Evolutionary conservation across 2,888 invertebrate species (phyloP).

Genomic region (Rutpela maculata): DNA sequence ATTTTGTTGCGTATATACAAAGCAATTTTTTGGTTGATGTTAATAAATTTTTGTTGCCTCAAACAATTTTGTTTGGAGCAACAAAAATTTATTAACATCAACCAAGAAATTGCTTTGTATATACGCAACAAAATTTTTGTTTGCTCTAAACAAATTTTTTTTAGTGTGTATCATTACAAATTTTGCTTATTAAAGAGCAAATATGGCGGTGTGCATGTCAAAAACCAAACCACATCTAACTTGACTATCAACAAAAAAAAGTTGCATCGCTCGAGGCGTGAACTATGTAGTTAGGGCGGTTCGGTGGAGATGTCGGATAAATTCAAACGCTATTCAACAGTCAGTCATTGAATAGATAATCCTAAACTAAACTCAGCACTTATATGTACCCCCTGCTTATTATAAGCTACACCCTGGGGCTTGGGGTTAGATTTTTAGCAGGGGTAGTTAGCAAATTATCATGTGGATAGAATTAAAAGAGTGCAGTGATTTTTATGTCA

Average conservation of each 20-base stretch:
- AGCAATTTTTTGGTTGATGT: too few species aligned
- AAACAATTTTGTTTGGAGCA: too few species aligned
- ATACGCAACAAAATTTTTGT: too few species aligned
- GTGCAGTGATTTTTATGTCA: constrained; percentile 57
- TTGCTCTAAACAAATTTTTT: too few species aligned
- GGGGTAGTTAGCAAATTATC: constrained; percentile 48
- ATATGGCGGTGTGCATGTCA: constrained; percentile 55
- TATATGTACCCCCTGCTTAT: constrained; percentile 53
- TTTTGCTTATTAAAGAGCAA: neutral
- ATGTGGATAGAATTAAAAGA: constrained; percentile 50
- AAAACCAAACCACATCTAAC: constrained; percentile 59
- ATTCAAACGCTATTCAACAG: constrained; percentile 59
- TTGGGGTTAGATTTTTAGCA: constrained; percentile 33
- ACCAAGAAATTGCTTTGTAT: too few species aligned
- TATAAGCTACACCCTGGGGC: constrained; percentile 32
- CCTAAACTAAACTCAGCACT: constrained; percentile 63
- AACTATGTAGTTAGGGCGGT: constrained; percentile 45
- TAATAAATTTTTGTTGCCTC: too few species aligned
- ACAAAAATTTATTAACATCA: too few species aligned
- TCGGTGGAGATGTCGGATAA: constrained; percentile 52
- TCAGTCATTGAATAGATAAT: constrained; percentile 64
- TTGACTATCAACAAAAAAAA: constrained; percentile 54
- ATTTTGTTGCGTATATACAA: too few species aligned
- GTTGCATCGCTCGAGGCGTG: constrained; percentile 59
- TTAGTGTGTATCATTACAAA: too few species aligned